Evolutionary conservation across 2,797 vertebrate species (phyloP).

Genomic region (Taeniopygia guttata): DNA sequence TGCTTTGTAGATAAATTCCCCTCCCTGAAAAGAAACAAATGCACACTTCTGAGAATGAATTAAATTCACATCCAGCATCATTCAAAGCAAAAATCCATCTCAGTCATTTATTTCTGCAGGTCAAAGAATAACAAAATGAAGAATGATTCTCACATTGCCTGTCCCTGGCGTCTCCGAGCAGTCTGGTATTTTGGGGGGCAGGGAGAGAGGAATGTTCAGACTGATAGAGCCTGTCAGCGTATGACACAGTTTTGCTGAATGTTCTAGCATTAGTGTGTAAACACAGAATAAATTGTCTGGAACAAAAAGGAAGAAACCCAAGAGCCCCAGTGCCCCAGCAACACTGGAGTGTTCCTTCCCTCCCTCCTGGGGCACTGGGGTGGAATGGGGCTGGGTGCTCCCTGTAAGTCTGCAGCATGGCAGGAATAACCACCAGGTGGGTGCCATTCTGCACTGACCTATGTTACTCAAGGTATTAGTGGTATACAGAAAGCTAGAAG

Average conservation of each 20-base stretch:
- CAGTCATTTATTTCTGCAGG: conserved; percentile 26
- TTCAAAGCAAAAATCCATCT: neutral
- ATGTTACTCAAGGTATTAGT: neutral
- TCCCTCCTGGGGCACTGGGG: accelerated
- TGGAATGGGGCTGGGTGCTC: neutral
- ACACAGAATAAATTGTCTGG: neutral
- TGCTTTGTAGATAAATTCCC: conserved; percentile 96
- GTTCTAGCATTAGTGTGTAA: neutral
- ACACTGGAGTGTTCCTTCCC: accelerated
- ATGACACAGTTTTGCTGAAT: conserved; percentile 1
- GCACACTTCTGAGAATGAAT: conserved; percentile 35
- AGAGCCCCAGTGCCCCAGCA: neutral
- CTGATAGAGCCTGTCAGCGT: neutral
- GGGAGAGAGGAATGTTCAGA: neutral
- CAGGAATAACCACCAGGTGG: neutral
- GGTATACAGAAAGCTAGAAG: neutral
- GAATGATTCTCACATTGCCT: neutral
- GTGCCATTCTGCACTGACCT: neutral
- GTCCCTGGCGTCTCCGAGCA: neutral
- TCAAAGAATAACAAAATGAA: conserved; percentile 36
- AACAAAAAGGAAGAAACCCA: neutral
- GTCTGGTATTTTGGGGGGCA: neutral
- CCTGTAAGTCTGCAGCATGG: neutral
- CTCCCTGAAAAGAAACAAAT: conserved; percentile 81
- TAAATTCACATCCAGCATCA: neutral